phyloP scores from a whole-genome alignment of 2,113 vertebrate genomes.

The Nansenia antarctica region DNA sequence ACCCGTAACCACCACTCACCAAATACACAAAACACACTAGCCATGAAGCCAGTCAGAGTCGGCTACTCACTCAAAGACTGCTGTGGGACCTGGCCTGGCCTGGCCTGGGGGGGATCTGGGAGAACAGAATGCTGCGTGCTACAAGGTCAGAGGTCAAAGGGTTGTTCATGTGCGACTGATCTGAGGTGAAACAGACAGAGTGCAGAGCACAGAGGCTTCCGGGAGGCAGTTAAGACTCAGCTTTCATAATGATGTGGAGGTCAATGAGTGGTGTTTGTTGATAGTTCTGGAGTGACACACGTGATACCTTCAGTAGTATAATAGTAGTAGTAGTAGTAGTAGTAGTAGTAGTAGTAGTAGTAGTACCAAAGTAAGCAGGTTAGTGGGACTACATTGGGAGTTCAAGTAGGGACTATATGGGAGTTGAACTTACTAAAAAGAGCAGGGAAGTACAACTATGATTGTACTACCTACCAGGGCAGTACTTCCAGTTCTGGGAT shows the following conservation, averaged over 20 bases:
- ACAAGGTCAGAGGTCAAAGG: slow-evolving; percentile 1
- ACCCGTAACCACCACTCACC: background rate
- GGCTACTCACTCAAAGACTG: background rate
- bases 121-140: slow-evolving; percentile 2
- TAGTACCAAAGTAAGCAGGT: too few relatives aligned
- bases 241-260: slow-evolving; percentile 9
- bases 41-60: background rate
- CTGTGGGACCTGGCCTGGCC: background rate
- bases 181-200: slow-evolving; percentile 13
- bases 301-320: too few relatives aligned
- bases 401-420: too few relatives aligned
- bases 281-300: slow-evolving; percentile 19
- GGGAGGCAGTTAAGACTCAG: background rate
- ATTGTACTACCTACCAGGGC: background rate
- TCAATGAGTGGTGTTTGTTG: slow-evolving; percentile 42
- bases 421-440: background rate
- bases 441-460: background rate
- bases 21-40: background rate
- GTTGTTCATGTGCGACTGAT: slow-evolving; percentile 10
- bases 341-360: too few relatives aligned
- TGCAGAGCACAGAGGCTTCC: background rate
- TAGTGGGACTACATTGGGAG: too few relatives aligned
- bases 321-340: too few relatives aligned
- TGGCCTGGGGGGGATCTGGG: background rate
- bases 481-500: background rate